A percentile compares a stretch with the other conserved stretches of the same genome.
phyloP scores from a whole-genome alignment of 2,113 vertebrate species.

The Oryzias celebensis region DNA sequence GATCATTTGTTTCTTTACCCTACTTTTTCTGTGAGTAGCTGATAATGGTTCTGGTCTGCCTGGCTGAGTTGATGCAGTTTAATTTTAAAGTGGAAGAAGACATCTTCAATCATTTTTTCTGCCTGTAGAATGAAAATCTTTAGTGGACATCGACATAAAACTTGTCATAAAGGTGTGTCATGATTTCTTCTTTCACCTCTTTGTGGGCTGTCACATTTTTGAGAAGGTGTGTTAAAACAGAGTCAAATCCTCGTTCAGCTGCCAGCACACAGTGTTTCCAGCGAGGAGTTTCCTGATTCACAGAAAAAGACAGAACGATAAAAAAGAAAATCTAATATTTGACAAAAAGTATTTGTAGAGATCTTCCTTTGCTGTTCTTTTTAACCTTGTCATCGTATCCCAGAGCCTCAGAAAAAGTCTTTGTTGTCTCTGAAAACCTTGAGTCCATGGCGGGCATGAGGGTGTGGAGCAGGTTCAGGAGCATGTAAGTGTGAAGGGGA shows the following conservation, averaged over 20 bases:
- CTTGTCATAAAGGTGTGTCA: background rate
- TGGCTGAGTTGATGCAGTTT: conserved; percentile 61
- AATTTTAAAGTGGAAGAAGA: conserved; percentile 66
- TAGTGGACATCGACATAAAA: background rate
- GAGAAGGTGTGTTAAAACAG: conserved; percentile 60
- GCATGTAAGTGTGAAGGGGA: conserved; percentile 76
- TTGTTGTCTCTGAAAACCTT: conserved; percentile 65
- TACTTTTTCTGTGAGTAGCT: conserved; percentile 69
- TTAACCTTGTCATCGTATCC: conserved; percentile 53
- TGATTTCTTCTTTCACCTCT: conserved; percentile 52
- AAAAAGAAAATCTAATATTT: conserved; percentile 1
- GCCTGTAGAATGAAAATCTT: conserved; percentile 52
- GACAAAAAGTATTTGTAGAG: background rate
- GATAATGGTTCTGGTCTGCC: conserved; percentile 50
- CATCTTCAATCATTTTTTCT: conserved; percentile 64
- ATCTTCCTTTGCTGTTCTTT: background rate
- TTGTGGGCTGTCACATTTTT: conserved; percentile 39
- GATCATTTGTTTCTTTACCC: background rate
- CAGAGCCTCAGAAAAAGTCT: conserved; percentile 51
- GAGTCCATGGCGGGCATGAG: conserved; percentile 76
- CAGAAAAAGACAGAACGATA: background rate
- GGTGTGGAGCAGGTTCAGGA: conserved; percentile 76
- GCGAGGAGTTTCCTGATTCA: conserved; percentile 62
- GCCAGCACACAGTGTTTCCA: conserved; percentile 75
- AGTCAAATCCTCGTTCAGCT: conserved; percentile 70